These are phyloP conservation scores for Temnothorax rugatulus DNA, from an alignment of 2,888 invertebrate genomes.

Conservation along the genomic window DNA sequence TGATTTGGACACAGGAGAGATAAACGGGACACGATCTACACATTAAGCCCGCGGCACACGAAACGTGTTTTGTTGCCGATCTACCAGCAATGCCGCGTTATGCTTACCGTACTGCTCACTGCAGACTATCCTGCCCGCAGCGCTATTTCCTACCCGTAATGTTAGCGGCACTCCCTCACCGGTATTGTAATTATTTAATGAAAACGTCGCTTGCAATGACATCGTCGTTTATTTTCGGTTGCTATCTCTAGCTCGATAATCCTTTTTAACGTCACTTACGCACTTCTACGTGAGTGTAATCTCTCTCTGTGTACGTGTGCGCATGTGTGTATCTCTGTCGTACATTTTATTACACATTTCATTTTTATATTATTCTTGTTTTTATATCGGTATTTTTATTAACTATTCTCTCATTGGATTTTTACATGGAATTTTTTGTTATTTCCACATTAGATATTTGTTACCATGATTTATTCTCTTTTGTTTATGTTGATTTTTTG, in stretches of 20 bases:
- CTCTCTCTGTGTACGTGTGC: neutral
- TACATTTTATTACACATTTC: neutral
- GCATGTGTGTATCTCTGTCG: neutral
- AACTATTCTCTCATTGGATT: neutral
- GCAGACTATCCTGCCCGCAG: constrained; percentile 29
- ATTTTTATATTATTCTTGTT: neutral
- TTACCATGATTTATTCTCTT: neutral
- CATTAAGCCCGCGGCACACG: constrained; percentile 48
- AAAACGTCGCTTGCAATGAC: neutral
- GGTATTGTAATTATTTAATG: constrained; percentile 34
- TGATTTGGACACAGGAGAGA: constrained; percentile 49
- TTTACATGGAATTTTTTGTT: neutral
- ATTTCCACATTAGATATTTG: neutral
- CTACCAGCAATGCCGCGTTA: constrained; percentile 27
- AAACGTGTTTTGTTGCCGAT: constrained; percentile 52
- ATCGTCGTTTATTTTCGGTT: neutral
- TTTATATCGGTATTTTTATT: neutral
- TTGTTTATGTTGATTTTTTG: neutral
- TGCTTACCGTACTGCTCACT: constrained; percentile 13
- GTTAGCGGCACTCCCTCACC: constrained; percentile 4
- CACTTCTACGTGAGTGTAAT: neutral
- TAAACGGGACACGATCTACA: constrained; percentile 51
- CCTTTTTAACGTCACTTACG: neutral
- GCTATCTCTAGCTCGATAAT: neutral
- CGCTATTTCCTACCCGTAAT: constrained; percentile 14